Conservation (phyloP, 2,888 invertebrate species). For the Bursaphelenchus okinawaensis region DNA sequence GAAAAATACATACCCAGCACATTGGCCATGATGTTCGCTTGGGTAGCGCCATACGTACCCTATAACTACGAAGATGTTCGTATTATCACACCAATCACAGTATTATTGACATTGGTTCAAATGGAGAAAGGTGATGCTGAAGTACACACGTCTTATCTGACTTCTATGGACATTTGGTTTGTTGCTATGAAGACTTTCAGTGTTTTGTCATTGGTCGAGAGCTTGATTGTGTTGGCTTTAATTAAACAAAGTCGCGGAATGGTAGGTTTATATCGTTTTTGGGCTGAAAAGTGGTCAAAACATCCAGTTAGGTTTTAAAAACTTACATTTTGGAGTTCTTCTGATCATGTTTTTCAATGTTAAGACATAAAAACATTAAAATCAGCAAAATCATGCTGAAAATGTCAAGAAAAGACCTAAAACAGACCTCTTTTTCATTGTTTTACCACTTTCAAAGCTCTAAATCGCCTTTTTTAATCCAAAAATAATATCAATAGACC, state of each 20-base stretch:
- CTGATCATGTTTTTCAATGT: too few species aligned
- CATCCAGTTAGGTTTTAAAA: too few species aligned
- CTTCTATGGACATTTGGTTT: constrained; percentile 54
- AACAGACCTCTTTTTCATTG: neutral
- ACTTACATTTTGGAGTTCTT: too few species aligned
- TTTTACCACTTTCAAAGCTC: neutral
- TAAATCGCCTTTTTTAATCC: too few species aligned
- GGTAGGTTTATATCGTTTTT: constrained; percentile 29
- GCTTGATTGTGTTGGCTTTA: constrained; percentile 44
- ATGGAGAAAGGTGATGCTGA: constrained; percentile 54
- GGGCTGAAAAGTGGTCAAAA: too few species aligned
- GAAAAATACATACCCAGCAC: constrained; percentile 46
- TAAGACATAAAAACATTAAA: too few species aligned
- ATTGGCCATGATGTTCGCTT: constrained; percentile 52
- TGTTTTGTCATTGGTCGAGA: constrained; percentile 52
- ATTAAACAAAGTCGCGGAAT: constrained; percentile 50
- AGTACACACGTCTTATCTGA: constrained; percentile 45
- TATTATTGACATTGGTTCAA: constrained; percentile 53
- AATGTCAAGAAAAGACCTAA: too few species aligned
- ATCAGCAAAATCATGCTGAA: too few species aligned
- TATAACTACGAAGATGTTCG: constrained; percentile 56
- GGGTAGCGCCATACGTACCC: constrained; percentile 54
- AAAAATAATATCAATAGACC: too few species aligned
- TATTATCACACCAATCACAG: constrained; percentile 57
- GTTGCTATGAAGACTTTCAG: constrained; percentile 45